Evolutionary conservation across 1,140 invertebrate species (phyloP).

Genomic region (Hylaeus volcanicus): DNA sequence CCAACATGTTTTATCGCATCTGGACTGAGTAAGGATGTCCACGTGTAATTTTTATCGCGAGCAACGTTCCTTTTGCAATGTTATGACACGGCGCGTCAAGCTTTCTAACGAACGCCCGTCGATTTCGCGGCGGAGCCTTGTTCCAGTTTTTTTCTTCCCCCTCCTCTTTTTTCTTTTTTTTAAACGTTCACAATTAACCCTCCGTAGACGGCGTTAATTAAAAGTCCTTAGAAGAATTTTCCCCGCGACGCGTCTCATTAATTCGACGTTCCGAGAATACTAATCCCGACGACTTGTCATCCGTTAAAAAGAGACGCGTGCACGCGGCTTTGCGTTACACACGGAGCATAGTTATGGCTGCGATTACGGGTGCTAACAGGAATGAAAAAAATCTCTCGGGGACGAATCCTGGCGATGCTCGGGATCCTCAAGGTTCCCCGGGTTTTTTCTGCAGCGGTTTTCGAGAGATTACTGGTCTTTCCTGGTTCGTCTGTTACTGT

Average conservation of each 20-base stretch:
- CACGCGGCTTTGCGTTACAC: conserved; percentile 3
- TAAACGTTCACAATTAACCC: conserved; percentile 7
- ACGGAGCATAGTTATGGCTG: conserved; percentile 27
- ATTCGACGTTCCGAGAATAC: conserved; percentile 38
- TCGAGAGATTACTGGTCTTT: background rate
- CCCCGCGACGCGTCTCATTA: conserved; percentile 49
- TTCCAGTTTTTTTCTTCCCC: conserved; percentile 67
- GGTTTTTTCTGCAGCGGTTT: background rate
- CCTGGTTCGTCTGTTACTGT: background rate
- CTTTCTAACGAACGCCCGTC: conserved; percentile 53
- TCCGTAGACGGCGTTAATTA: conserved; percentile 60
- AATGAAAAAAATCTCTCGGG: background rate
- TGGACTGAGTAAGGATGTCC: background rate
- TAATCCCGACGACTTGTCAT: conserved; percentile 20
- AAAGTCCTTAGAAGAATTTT: conserved; percentile 45
- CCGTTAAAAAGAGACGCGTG: conserved; percentile 30
- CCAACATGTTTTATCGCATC: background rate
- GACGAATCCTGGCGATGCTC: background rate
- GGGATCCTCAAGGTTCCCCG: background rate
- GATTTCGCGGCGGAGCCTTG: conserved; percentile 69
- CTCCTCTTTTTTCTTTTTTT: background rate
- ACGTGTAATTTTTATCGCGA: conserved; percentile 1
- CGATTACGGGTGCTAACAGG: conserved; percentile 23
- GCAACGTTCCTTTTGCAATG: conserved; percentile 43
- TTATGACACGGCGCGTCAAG: conserved; percentile 35